Conservation (phyloP, 37 sponge, comb jelly and placozoan species). For the Haliclona indistincta region DNA sequence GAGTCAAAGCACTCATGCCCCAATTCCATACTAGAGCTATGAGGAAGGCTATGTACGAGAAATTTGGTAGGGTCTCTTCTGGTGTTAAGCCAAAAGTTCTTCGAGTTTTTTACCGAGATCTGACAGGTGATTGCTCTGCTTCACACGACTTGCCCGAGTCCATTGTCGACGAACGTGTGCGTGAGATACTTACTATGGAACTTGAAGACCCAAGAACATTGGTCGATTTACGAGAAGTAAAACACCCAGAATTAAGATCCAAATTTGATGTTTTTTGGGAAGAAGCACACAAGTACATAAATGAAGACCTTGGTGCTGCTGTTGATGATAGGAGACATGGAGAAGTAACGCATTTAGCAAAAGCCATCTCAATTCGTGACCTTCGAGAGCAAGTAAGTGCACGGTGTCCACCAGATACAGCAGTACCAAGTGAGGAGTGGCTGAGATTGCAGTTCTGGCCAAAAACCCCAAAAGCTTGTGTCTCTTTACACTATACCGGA, state of each 20-base stretch:
- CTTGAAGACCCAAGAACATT: neutral
- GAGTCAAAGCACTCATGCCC: neutral
- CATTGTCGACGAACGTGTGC: neutral
- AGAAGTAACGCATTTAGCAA: constrained; percentile 3
- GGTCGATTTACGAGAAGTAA: neutral
- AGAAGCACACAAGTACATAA: constrained; percentile 42
- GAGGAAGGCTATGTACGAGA: neutral
- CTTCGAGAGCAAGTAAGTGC: constrained; percentile 7
- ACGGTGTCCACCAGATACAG: constrained; percentile 19
- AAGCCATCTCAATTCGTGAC: too few relatives aligned
- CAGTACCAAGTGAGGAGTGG: constrained; percentile 29
- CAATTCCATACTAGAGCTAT: neutral
- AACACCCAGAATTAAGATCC: neutral
- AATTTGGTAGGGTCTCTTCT: neutral
- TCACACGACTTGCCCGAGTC: neutral
- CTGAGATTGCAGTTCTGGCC: constrained; percentile 49
- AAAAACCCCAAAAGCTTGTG: constrained; percentile 18
- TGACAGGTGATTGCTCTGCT: neutral
- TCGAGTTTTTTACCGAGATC: too few relatives aligned
- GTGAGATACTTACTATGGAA: neutral
- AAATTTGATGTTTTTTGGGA: constrained; percentile 35
- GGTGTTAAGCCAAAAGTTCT: constrained; percentile 1
- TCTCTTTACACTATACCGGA: constrained; percentile 42
- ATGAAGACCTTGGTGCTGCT: constrained; percentile 18
- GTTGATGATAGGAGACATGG: neutral